Conservation (phyloP, 2,888 invertebrate genomes). For the Hetaerina titia region DNA sequence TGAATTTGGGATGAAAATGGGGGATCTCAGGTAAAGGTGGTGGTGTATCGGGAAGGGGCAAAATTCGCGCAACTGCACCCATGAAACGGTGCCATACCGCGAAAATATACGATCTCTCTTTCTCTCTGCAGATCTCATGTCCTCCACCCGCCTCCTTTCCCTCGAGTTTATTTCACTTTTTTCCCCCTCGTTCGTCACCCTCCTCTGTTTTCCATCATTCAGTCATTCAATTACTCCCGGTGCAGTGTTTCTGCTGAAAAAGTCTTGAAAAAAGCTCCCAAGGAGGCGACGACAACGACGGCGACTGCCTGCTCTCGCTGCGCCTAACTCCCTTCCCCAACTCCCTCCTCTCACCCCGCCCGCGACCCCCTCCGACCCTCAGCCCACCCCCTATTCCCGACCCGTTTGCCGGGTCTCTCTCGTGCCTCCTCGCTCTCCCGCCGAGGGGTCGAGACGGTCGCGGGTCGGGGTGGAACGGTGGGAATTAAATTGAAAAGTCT, state of each 20-base stretch:
- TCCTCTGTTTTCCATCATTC: not conserved
- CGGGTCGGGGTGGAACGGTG: not conserved
- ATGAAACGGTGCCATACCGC: not conserved
- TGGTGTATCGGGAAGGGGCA: not conserved
- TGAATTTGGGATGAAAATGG: not conserved
- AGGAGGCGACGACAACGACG: not conserved
- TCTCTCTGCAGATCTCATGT: not conserved
- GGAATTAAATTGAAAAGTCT: conserved; percentile 57
- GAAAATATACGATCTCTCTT: not conserved
- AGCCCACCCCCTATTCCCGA: no score
- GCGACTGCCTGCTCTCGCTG: not conserved
- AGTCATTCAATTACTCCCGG: conserved; percentile 55
- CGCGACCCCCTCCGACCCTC: not conserved
- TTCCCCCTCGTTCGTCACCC: not conserved
- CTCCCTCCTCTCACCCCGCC: no score
- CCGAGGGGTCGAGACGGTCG: not conserved
- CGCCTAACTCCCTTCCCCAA: no score
- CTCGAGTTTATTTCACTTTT: not conserved
- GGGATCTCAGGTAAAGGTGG: not conserved
- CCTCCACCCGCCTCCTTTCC: not conserved
- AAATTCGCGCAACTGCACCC: not conserved
- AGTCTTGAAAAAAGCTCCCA: not conserved
- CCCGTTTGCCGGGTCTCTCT: not conserved
- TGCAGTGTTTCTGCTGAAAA: conserved; percentile 57
- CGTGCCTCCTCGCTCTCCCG: not conserved